Base-by-base conservation (phyloP, 2,113 vertebrate species). In the Sylvilagus bachmani region DNA sequence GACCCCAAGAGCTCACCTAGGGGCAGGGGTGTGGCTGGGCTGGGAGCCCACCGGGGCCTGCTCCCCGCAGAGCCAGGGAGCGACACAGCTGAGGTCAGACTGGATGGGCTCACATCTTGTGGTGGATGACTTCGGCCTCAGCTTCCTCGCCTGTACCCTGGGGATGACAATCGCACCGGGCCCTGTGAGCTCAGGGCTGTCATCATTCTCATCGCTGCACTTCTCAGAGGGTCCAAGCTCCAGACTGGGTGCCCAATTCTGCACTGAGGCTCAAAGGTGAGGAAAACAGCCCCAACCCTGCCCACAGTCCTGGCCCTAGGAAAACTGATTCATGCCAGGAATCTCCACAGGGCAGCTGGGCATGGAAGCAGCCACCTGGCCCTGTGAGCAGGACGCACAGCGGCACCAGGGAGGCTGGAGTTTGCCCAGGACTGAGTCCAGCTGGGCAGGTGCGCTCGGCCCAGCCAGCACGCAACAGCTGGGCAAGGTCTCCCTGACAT, bases 221-320 rank as follows among this genome's bases (percentile, higher is more conserved):
- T 6, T 5, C 67, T 67, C 84, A 25, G 62, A 84, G 16, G 55
- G 24, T 17, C 17, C 6, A 78, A 53, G 53, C 53, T 16, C 70
- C 44, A 64, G 67, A 38, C 31, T 4, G 6, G 0, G 33, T 44
- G 12, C 64, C 25, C 44, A 58, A 31, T 29, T 62, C 79, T 61
- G 25, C 38, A 55, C n/a, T 14, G 38, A 83, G 69, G 49, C 19
- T 25, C 94, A 93, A 70, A 84, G 82, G 55, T 9, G 29, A 95
- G 31, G 31, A 55, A 91, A 89, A 81, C 85, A 74, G 81, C 49
- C 33, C 25, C 1, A 0, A 36, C 16, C 55, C 71, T 81, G 29
- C 25, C 84, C 27, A 24, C 4, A 10, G 73, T 5, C 49, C 66
- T 10, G 3, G 22, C n/a, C 49, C 66, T n/a, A 66, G 51, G 38